Base-by-base conservation (phyloP, 2,113 vertebrate genomes). In the Columba livia region DNA sequence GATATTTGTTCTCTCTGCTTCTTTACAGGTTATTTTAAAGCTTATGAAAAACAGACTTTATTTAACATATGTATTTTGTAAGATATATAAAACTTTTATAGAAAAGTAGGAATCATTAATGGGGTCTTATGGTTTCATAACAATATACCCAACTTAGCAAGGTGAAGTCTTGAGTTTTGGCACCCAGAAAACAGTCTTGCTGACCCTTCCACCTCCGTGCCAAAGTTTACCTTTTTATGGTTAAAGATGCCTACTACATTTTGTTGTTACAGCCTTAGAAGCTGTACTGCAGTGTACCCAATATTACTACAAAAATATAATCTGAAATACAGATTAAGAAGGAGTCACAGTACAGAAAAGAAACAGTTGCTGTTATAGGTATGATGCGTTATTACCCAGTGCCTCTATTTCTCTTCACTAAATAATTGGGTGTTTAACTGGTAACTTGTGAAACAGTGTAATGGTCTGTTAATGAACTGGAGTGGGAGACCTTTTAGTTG, bases 201-300 rank as follows among this genome's bases (percentile, higher is more conserved):
- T 0, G 2, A 21, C 11, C 42, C 32, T 81, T 17, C 9, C 7
- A 6, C 31, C 57, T 62, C 25, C 16, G 0, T 40, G 17, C 26
- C 31, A 36, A 31, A 79, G 15, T 21, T 74, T 74, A 32, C 38
- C 5, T 36, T 51, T 92, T 70, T 65, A 15, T 54, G 54, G 38
- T 65, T 79, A 40, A 84, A 81, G 34, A 38, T 58, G 10, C 13
- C 34, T 28, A 1, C 64, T 79, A 8, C 3, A 5, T 62, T 50
- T 58, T 0, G 1, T 57, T 62, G 6, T 69, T 91, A 19, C 0
- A 44, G 54, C 53, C 28, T 65, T 78, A 79, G 47, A 66, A 32
- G 19, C n/a, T 62, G 7, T 48, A 48, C 50, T 66, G 4, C 54
- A 65, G 47, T 18, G 16, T 48, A 18, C n/a, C 62, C 8, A 67